A percentile compares a stretch with the other conserved stretches of the same genome.
Conservation (phyloP, 1,140 invertebrate genomes). For the Dendrolimus kikuchii region DNA sequence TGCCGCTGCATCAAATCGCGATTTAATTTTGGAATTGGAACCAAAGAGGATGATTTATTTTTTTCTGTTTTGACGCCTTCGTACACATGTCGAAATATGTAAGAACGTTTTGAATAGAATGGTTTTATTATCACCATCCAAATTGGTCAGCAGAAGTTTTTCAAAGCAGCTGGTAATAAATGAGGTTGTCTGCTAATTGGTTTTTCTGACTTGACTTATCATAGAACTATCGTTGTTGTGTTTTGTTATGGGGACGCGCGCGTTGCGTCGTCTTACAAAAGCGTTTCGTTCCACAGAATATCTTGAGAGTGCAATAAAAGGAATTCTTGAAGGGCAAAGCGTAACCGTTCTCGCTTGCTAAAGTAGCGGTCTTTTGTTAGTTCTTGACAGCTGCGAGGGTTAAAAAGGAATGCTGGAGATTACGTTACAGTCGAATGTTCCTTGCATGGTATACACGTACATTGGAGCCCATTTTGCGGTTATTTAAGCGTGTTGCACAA, state of each 20-base stretch:
- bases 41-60: constrained; percentile 55
- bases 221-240: constrained; percentile 22
- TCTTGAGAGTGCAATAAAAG: constrained; percentile 45
- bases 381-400: constrained; percentile 54
- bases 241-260: constrained; percentile 21
- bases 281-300: constrained; percentile 49
- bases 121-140: too few relatives aligned
- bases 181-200: constrained; percentile 24
- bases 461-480: constrained; percentile 70
- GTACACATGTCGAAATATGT: constrained; percentile 36
- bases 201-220: constrained; percentile 29
- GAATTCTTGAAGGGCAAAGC: constrained; percentile 34
- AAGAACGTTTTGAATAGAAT: too few relatives aligned
- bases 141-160: constrained; percentile 22
- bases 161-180: constrained; percentile 26
- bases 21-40: constrained; percentile 56
- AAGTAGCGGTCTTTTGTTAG: constrained; percentile 59
- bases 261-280: constrained; percentile 29
- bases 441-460: constrained; percentile 62
- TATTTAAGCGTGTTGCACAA: constrained; percentile 64
- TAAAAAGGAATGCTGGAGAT: constrained; percentile 28
- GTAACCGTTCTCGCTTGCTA: constrained; percentile 42
- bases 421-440: constrained; percentile 8
- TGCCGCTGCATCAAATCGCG: constrained; percentile 62
- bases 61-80: constrained; percentile 33